phyloP scores from a whole-genome alignment of 2,797 vertebrate species.

The Tenualosa thibaudeaui region DNA sequence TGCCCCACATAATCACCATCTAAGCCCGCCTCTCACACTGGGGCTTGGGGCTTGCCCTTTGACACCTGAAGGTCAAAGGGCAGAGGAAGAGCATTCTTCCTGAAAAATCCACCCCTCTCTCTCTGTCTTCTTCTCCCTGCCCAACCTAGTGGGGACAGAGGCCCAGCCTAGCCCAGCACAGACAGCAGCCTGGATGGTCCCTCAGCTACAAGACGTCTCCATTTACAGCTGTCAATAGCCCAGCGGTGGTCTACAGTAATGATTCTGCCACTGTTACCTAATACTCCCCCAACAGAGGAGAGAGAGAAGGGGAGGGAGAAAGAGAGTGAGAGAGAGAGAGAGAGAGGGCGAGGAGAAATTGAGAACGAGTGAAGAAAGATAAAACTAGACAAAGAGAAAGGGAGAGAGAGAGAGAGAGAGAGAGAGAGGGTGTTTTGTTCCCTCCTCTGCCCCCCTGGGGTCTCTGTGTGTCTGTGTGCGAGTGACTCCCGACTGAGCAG shows the following conservation, averaged over 20 bases:
- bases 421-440: constrained; percentile 11
- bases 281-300: constrained; percentile 9
- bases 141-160: not conserved
- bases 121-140: not conserved
- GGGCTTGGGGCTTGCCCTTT: not conserved
- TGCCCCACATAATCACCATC: constrained; percentile 8
- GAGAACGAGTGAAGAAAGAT: constrained; percentile 34
- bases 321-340: constrained; percentile 33
- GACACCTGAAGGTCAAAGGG: not conserved
- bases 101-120: not conserved
- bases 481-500: constrained; percentile 29
- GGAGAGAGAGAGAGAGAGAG: constrained; percentile 28
- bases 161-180: not conserved
- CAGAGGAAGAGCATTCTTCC: not conserved
- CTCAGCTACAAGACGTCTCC: constrained; percentile 61
- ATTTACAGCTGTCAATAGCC: constrained; percentile 70
- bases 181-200: constrained; percentile 39
- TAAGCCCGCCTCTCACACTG: not conserved
- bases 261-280: constrained; percentile 46
- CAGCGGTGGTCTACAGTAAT: constrained; percentile 64
- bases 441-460: not conserved
- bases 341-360: constrained; percentile 32
- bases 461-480: not conserved
- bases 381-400: constrained; percentile 47
- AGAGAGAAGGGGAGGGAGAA: constrained; percentile 47